Evolutionary conservation across 2,797 vertebrate species (phyloP), one percentile per base, ranked within the genome.

Genomic region (Nannoperca obscura): DNA sequence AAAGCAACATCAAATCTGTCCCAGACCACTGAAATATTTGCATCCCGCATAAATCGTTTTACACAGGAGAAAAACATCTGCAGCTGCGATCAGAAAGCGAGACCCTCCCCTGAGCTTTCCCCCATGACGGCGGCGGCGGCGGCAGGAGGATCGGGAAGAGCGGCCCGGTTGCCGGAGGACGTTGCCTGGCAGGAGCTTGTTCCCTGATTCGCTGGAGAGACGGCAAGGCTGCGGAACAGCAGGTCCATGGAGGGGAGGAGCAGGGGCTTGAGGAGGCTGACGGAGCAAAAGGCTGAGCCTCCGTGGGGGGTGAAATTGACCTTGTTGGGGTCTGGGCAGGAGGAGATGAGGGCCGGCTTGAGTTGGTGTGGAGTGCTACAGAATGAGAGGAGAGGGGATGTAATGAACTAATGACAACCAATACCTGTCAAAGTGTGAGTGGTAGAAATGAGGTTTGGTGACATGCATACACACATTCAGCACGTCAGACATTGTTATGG

Each of bases 251-350:
- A 93, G 30, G 96, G 96, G 71, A 96, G 96, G 71, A 96, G 95
- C 36, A 97, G 93, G 34, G 97, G 96, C 78, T 95, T 96, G 42
- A 95, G 95, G 84, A 97, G 94, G 91, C 92, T 96, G 90, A 98
- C 96, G 0, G 96, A 96, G 91, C 96, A 97, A 91, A 98, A 98
- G 87, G 96, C 97, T 0, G 97, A 97, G 76, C 95, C 96, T 0
- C 96, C 96, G 2, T 94, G 78, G 2, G 97, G 95, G 86, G 95
- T 96, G 94, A 98, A 98, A 89, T 97, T 97, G 32, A 98, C 96
- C 93, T 97, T 98, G 93, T 97, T 97, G 86, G 96, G 97, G 86
- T 98, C 97, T 0, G 97, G 97, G 91, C 96, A 97, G 85, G 95
- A 97, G 84, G 96, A 95, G 71, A 92, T 63, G 76, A 93, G 83